These are phyloP conservation scores for Hepsetus odoe DNA, from an alignment of 2,113 vertebrate species.

Conservation along the genomic window DNA sequence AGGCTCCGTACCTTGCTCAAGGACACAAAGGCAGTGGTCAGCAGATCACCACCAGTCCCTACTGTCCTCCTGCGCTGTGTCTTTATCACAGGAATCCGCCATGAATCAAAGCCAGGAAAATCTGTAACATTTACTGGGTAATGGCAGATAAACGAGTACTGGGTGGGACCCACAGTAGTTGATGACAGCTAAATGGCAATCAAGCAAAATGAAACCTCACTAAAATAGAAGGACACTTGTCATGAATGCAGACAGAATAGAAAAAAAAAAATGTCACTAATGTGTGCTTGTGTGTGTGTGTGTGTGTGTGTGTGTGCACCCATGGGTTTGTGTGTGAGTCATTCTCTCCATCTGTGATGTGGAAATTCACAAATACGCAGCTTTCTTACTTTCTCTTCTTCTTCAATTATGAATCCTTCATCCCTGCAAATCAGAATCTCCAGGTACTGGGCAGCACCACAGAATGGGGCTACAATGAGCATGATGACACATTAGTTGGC, in stretches of 20 bases:
- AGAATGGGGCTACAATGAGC: too few relatives aligned
- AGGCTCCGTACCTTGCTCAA: background rate
- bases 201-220: slow-evolving; percentile 14
- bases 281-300: slow-evolving; percentile 4
- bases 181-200: background rate
- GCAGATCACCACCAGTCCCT: background rate
- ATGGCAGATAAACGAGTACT: background rate
- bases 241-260: slow-evolving; percentile 25
- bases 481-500: too few relatives aligned
- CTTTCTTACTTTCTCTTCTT: background rate
- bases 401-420: too few relatives aligned
- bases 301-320: slow-evolving; percentile 22
- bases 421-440: too few relatives aligned
- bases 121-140: background rate
- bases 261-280: slow-evolving; percentile 48
- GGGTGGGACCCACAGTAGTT: background rate
- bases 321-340: slow-evolving; percentile 48
- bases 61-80: background rate
- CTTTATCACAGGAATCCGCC: background rate
- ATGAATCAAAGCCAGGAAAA: background rate
- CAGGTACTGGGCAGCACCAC: too few relatives aligned
- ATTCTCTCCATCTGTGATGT: slow-evolving; percentile 55
- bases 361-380: slow-evolving; percentile 45
- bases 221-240: slow-evolving; percentile 30
- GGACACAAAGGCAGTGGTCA: background rate